phyloP scores from a whole-genome alignment of 2,797 vertebrate genomes.

The Halcyon leucocephala region DNA sequence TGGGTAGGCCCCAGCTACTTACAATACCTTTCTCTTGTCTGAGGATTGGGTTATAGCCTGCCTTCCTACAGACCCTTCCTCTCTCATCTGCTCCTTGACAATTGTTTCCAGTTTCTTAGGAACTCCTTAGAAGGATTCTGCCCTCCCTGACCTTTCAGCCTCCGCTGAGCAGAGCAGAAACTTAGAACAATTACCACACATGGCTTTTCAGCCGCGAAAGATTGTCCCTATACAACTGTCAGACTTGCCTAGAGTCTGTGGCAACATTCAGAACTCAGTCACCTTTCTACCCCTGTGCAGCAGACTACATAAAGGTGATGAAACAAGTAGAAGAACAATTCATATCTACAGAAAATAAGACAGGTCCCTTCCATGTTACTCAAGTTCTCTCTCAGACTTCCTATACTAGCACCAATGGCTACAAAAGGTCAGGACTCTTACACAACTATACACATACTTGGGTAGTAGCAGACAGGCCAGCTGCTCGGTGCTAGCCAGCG shows the following conservation, averaged over 20 bases:
- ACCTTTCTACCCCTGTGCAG: not conserved
- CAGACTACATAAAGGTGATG: not conserved
- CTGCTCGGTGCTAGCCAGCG: not conserved
- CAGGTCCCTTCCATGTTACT: not conserved
- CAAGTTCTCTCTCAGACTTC: not conserved
- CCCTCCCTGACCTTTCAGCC: not conserved
- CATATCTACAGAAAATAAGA: not conserved
- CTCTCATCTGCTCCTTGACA: not conserved
- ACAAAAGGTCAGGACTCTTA: not conserved
- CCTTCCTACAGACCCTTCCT: not conserved
- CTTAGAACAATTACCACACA: not conserved
- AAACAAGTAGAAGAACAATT: not conserved
- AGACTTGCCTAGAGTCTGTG: not conserved
- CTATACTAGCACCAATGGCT: not conserved
- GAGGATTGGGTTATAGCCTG: not conserved
- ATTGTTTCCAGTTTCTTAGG: not conserved
- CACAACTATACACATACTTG: rapidly evolving
- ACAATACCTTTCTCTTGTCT: not conserved
- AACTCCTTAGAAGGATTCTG: not conserved
- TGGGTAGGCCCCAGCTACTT: not conserved
- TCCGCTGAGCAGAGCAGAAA: not conserved
- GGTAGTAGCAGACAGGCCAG: not conserved
- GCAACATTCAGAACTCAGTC: not conserved
- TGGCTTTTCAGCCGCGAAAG: not conserved
- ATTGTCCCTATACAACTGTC: not conserved